These are phyloP conservation scores for Suncus etruscus DNA, from an alignment of 2,113 vertebrate species.

Conservation along the genomic window DNA sequence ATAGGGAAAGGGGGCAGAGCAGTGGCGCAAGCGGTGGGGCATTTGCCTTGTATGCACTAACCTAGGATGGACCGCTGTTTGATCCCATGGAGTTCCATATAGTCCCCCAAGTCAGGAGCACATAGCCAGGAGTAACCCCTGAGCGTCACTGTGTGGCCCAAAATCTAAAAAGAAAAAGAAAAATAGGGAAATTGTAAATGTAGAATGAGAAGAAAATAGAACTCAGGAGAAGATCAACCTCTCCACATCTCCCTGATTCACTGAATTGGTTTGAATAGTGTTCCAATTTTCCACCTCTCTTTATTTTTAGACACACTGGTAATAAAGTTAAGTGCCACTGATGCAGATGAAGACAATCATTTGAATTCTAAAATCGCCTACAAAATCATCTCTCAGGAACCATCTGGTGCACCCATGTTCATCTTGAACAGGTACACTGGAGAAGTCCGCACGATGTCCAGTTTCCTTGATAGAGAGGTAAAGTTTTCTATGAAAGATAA, in stretches of 20 bases:
- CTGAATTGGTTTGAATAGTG: constrained; percentile 36
- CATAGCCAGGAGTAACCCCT: too few species aligned
- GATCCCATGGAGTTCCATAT: too few species aligned
- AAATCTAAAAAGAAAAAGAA: not conserved
- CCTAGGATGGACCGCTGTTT: too few species aligned
- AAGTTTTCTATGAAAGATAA: constrained; percentile 60
- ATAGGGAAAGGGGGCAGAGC: not conserved
- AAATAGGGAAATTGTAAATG: not conserved
- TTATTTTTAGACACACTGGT: constrained; percentile 89
- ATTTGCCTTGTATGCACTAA: too few species aligned
- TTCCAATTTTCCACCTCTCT: not conserved
- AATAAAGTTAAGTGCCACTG: constrained; percentile 91
- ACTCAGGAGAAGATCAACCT: not conserved
- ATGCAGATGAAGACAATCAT: constrained; percentile 90
- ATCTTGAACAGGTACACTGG: constrained; percentile 89
- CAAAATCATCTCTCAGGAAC: constrained; percentile 88
- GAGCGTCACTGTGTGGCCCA: too few species aligned
- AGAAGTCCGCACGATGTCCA: constrained; percentile 87
- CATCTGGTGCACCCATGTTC: constrained; percentile 89
- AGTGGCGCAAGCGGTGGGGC: too few species aligned
- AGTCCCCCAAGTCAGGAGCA: too few species aligned
- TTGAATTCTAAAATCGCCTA: constrained; percentile 89
- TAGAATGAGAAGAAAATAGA: not conserved
- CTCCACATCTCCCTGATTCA: not conserved
- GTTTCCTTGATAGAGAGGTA: constrained; percentile 95